Base-by-base conservation (phyloP, 2,888 invertebrate genomes). In the Herminia tarsipennalis region DNA sequence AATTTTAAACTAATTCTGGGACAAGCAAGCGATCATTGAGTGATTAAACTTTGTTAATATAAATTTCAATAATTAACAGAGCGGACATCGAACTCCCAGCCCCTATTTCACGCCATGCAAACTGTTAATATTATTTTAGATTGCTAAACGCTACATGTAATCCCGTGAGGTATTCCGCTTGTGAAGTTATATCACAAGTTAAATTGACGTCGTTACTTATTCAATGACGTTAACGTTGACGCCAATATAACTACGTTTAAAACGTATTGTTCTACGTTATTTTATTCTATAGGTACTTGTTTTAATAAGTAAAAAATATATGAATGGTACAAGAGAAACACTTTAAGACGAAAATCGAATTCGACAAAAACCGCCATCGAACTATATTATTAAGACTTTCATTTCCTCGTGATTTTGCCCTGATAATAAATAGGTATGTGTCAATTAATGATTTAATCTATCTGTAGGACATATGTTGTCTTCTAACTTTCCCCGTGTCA, bases 151-250 rank as follows among this genome's bases (percentile, higher is more conserved):
- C 42, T 45, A 44, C 44, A 44, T 43, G 35, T 33, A 21, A 29
- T 37, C 36, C 52, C 63, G 16, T 13, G 6, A 10, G 27, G 33
- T 41, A 14, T 5, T n/a, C 17, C 24, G 29, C 38, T 52, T 22
- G 43, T 35, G 29, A 43, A 43, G 36, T 63, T 32, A 63, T 57
- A 57, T 40, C 50, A 17, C 44, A 66, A 66, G 65, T 66, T 66
- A 66, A 63, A 66, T 65, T 66, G 60, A 30, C 30, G 9, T 21
- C 17, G 35, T 66, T 50, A 55, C 2, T 66, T 43, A 65, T 66
- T 66, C 50, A 66, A 29, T 24, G 36, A 20, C 21, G 34, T 9
- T 12, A 18, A 38, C 33, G 37, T n/a, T 28, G 13, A 20, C 39
- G 33, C 2, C 21, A 20, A 21, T 24, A 37, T 43, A n/a, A 18